Conservation (phyloP, 2,888 invertebrate species). For the Laothoe populi region DNA sequence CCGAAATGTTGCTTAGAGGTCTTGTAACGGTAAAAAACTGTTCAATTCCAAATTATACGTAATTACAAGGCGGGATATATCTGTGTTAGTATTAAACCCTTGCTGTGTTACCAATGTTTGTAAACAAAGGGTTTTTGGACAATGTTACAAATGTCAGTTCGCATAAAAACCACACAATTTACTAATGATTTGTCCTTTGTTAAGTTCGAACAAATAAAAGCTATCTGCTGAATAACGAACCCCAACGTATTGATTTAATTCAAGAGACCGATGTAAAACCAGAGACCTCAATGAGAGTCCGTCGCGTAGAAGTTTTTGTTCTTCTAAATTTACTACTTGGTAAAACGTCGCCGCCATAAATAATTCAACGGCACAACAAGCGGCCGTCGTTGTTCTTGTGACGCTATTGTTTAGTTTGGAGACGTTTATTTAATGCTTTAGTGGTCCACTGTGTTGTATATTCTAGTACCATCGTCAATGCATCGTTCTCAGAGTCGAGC, state of each 20-base stretch:
- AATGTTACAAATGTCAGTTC: not conserved
- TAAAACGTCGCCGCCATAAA: conserved; percentile 73
- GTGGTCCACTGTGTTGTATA: conserved; percentile 16
- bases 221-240: conserved; percentile 15
- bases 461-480: conserved; percentile 33
- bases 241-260: conserved; percentile 45
- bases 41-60: not conserved
- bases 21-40: not conserved
- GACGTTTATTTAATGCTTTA: conserved; percentile 37
- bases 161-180: not conserved
- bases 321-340: conserved; percentile 69
- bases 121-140: conserved; percentile 5
- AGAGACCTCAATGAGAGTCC: conserved; percentile 59
- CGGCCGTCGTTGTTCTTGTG: conserved; percentile 68
- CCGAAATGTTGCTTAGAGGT: not conserved
- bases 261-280: conserved; percentile 58
- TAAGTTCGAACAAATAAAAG: conserved; percentile 5
- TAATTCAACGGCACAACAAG: conserved; percentile 72
- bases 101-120: conserved; percentile 2
- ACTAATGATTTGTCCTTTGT: conserved; percentile 17
- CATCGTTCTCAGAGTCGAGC: conserved; percentile 42
- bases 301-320: conserved; percentile 62
- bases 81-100: not conserved
- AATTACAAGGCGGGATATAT: not conserved
- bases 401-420: conserved; percentile 63